phyloP scores from a whole-genome alignment of 2,113 vertebrate genomes.

The Elephas maximus region DNA sequence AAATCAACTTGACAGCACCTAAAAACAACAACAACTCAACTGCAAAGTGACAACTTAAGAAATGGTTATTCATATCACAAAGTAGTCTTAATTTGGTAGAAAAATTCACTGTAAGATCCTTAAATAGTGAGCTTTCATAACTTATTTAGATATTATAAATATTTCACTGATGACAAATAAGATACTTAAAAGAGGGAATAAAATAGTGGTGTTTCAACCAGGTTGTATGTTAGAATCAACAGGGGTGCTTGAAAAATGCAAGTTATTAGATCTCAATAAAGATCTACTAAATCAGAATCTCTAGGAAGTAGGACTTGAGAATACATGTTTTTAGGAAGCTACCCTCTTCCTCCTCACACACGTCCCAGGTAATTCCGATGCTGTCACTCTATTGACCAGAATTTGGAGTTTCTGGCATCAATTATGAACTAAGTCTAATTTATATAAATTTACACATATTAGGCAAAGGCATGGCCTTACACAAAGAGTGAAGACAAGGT shows the following conservation, averaged over 20 bases:
- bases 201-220: neutral
- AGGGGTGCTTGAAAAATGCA: neutral
- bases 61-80: neutral
- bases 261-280: neutral
- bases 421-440: neutral
- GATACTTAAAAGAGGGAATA: neutral
- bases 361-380: neutral
- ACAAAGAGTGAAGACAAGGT: neutral
- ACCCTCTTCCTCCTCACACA: neutral
- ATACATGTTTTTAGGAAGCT: neutral
- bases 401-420: neutral
- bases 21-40: neutral
- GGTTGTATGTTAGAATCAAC: neutral
- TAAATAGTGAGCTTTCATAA: neutral
- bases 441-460: neutral
- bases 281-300: neutral
- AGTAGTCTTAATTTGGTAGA: neutral
- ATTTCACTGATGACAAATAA: neutral
- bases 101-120: neutral
- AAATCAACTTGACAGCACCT: too few relatives aligned
- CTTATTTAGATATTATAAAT: neutral
- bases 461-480: neutral
- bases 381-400: neutral
- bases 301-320: neutral
- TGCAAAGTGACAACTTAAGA: neutral